Conservation (phyloP, 2,888 invertebrate species). For the Caenorhabditis sulstoni region DNA sequence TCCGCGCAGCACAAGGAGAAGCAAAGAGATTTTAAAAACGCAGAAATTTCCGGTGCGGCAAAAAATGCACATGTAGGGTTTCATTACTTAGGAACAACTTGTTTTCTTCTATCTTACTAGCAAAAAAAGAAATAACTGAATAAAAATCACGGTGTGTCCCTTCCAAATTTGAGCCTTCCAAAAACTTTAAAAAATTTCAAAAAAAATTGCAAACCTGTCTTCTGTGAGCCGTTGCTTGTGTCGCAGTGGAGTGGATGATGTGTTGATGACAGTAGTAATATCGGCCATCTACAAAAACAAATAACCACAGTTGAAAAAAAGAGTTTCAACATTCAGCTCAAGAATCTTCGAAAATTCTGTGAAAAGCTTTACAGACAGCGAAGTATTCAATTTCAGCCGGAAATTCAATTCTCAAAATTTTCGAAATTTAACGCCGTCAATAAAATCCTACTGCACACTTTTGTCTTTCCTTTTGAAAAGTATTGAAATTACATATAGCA, state of each 20-base stretch:
- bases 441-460: conserved; percentile 26
- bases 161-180: too few species aligned
- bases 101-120: too few species aligned
- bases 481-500: too few species aligned
- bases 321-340: too few species aligned
- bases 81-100: too few species aligned
- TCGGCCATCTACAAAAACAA: conserved; percentile 33
- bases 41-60: neutral
- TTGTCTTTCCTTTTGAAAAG: too few species aligned
- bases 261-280: neutral
- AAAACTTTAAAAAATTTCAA: too few species aligned
- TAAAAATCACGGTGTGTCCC: too few species aligned
- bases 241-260: conserved; percentile 18
- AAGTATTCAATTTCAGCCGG: conserved; percentile 9
- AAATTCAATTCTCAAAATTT: conserved; percentile 45
- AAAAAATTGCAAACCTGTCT: conserved; percentile 51
- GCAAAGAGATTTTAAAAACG: neutral
- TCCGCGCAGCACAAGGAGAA: conserved; percentile 1
- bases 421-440: conserved; percentile 46
- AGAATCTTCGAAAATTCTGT: too few species aligned
- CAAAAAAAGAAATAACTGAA: too few species aligned
- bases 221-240: conserved; percentile 53
- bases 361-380: neutral
- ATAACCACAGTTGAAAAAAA: too few species aligned
- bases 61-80: neutral